A percentile compares a stretch with the other conserved stretches of the same genome.
Conservation (phyloP, 2,797 vertebrate species). For the Cryptoblepharus egeriae region DNA sequence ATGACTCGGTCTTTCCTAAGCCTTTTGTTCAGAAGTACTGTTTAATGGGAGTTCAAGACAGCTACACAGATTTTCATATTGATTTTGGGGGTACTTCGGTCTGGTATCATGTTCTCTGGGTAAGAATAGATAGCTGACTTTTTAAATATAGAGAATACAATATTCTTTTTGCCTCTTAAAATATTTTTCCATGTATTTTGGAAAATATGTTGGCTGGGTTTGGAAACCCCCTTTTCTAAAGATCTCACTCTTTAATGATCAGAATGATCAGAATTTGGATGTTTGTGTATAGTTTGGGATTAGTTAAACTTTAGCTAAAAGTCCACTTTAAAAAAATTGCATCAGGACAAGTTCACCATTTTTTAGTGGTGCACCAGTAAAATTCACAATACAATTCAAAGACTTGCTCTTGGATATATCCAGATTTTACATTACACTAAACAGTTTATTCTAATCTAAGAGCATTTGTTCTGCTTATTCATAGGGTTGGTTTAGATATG, state of each 20-base stretch:
- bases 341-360: too few species aligned
- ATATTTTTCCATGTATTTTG: neutral
- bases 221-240: too few species aligned
- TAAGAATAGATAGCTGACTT: conserved; percentile 73
- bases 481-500: neutral
- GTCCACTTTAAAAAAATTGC: neutral
- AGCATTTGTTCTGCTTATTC: neutral
- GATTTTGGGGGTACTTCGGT: conserved; percentile 99
- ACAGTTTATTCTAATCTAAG: neutral
- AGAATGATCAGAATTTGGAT: neutral
- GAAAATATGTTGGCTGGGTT: too few species aligned
- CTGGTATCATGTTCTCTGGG: conserved; percentile 99
- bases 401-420: too few species aligned
- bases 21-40: conserved; percentile 99
- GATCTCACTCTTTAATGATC: neutral
- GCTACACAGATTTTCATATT: conserved; percentile 99
- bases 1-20: conserved; percentile 98
- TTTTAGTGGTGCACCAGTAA: too few species aligned
- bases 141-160: neutral
- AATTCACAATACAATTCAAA: too few species aligned
- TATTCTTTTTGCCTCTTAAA: neutral
- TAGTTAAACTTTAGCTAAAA: neutral
- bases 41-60: conserved; percentile 97
- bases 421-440: neutral
- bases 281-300: neutral